Percentiles rank a stretch among this genome's conserved stretches.
Conservation (phyloP, 1,140 invertebrate species). For the Drosophila pruinosa region DNA sequence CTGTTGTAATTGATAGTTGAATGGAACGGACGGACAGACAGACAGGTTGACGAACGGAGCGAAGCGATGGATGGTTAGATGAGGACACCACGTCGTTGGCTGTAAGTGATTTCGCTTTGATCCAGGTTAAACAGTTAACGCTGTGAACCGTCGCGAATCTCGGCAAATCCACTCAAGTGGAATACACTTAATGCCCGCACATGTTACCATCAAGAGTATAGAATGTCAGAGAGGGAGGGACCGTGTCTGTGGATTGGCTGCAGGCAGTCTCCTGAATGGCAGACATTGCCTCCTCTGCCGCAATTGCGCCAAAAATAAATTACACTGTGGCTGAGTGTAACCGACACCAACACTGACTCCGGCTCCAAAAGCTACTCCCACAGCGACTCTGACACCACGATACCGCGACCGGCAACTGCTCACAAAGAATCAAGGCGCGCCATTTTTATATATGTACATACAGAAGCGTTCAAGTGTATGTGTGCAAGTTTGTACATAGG, state of each 20-base stretch:
- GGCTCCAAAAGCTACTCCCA: no score
- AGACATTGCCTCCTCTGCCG: conserved; percentile 15
- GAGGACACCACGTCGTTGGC: background rate
- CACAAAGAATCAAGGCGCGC: conserved; percentile 34
- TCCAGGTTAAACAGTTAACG: conserved; percentile 65
- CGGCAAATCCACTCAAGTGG: conserved; percentile 64
- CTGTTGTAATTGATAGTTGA: conserved; percentile 5
- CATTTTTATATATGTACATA: conserved; percentile 14
- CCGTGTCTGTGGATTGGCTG: background rate
- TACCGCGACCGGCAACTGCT: conserved; percentile 20
- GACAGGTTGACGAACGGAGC: background rate
- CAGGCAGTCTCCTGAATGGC: conserved; percentile 14
- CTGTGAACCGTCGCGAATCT: conserved; percentile 62
- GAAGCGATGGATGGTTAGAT: background rate
- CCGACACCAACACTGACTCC: no score
- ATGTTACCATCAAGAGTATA: conserved; percentile 23
- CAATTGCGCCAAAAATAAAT: conserved; percentile 67
- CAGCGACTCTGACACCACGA: background rate
- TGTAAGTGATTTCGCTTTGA: conserved; percentile 62
- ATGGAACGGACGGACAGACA: background rate
- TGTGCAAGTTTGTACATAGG: background rate
- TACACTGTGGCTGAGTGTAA: conserved; percentile 46
- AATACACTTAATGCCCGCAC: conserved; percentile 59
- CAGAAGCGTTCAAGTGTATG: background rate
- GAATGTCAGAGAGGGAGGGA: background rate